Conservation (phyloP, 2,113 vertebrate genomes). For the Bos indicus region DNA sequence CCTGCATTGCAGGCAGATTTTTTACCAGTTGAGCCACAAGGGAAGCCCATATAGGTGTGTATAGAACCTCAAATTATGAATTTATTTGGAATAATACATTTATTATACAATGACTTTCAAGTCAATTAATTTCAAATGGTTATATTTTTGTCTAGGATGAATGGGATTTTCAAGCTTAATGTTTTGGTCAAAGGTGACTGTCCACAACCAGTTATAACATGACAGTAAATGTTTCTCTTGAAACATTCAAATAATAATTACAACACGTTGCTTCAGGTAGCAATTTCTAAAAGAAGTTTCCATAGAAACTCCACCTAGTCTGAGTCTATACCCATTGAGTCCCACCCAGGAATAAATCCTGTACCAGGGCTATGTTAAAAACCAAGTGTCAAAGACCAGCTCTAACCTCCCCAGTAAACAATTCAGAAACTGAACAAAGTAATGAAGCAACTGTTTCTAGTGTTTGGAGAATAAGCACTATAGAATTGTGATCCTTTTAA, state of each 20-base stretch:
- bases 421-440: background rate
- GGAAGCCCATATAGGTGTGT: background rate
- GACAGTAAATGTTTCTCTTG: conserved; percentile 59
- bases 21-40: background rate
- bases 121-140: background rate
- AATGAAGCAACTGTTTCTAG: background rate
- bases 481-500: background rate
- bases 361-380: conserved; percentile 23
- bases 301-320: conserved; percentile 57
- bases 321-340: background rate
- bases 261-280: conserved; percentile 57
- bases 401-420: background rate
- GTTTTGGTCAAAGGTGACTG: conserved; percentile 14
- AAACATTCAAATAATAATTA: conserved; percentile 53
- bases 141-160: background rate
- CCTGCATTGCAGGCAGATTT: background rate
- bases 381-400: background rate
- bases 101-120: conserved; percentile 21
- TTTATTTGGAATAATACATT: background rate
- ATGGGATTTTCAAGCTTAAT: background rate
- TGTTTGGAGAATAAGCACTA: background rate
- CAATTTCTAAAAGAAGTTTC: conserved; percentile 56
- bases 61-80: background rate
- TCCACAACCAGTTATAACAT: conserved; percentile 60
- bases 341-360: conserved; percentile 37